Percentiles rank a stretch among this genome's conserved stretches.
These are phyloP conservation scores for Bombus polaris DNA, from an alignment of 1,140 invertebrate genomes.

Conservation along the genomic window DNA sequence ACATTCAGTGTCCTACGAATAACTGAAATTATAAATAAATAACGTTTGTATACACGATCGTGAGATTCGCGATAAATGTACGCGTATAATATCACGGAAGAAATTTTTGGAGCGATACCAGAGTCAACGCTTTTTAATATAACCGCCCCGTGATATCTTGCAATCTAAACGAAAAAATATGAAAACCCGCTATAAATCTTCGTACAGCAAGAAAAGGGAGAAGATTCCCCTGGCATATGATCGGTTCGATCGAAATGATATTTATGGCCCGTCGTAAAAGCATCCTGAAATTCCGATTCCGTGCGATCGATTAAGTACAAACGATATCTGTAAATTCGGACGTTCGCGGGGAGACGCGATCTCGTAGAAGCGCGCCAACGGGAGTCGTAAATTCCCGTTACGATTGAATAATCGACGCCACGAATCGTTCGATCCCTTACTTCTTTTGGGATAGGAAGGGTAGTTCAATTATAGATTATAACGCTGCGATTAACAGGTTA, in stretches of 20 bases:
- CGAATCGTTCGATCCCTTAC: no score
- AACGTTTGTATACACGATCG: no score
- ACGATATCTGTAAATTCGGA: no score
- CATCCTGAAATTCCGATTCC: slow-evolving; percentile 9
- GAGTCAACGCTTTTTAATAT: not conserved
- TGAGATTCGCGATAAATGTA: not conserved
- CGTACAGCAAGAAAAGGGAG: not conserved
- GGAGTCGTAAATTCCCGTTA: no score
- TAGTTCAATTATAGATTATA: no score
- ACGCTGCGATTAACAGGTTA: no score
- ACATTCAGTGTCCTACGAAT: no score
- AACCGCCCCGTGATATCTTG: not conserved
- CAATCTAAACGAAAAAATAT: not conserved
- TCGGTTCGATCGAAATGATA: not conserved
- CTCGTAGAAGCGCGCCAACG: no score
- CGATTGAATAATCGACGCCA: no score
- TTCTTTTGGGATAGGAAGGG: no score
- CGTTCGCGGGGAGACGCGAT: no score
- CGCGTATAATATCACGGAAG: not conserved
- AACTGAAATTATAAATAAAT: no score
- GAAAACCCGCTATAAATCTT: not conserved
- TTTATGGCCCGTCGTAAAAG: not conserved
- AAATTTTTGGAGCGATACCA: not conserved
- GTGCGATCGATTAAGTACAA: slow-evolving; percentile 21
- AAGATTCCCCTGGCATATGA: not conserved